Conservation (phyloP, 2,888 invertebrate genomes). For the Drosophila koepferae region DNA sequence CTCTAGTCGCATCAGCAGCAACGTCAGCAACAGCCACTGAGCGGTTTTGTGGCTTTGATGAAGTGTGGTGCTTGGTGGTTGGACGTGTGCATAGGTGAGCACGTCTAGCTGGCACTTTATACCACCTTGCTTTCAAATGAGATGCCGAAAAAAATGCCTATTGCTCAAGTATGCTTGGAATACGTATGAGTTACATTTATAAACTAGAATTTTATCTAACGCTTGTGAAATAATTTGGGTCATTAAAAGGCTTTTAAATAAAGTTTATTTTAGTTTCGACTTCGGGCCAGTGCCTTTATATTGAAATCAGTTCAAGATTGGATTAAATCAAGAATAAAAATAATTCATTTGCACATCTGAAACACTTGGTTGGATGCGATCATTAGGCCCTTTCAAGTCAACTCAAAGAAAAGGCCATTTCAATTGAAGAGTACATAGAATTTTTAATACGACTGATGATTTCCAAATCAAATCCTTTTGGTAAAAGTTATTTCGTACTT, state of each 20-base stretch:
- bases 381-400: background rate
- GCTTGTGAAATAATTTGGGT: background rate
- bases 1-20: background rate
- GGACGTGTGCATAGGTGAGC: slow-evolving; percentile 15
- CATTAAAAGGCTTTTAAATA: background rate
- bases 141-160: background rate
- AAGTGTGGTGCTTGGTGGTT: slow-evolving; percentile 27
- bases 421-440: background rate
- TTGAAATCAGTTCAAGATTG: background rate
- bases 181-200: background rate
- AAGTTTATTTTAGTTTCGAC: background rate
- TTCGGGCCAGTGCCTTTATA: background rate
- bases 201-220: background rate
- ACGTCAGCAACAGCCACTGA: slow-evolving; percentile 12
- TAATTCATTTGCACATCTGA: background rate
- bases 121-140: background rate
- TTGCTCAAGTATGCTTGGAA: background rate
- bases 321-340: background rate
- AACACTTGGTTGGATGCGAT: background rate
- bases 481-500: background rate
- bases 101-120: slow-evolving; percentile 13
- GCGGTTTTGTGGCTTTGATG: slow-evolving; percentile 24
- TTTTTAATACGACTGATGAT: background rate
- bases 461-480: background rate
- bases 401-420: background rate